These are phyloP conservation scores for Cephus pulcher DNA, from an alignment of 2,888 invertebrate species.

Conservation along the genomic window DNA sequence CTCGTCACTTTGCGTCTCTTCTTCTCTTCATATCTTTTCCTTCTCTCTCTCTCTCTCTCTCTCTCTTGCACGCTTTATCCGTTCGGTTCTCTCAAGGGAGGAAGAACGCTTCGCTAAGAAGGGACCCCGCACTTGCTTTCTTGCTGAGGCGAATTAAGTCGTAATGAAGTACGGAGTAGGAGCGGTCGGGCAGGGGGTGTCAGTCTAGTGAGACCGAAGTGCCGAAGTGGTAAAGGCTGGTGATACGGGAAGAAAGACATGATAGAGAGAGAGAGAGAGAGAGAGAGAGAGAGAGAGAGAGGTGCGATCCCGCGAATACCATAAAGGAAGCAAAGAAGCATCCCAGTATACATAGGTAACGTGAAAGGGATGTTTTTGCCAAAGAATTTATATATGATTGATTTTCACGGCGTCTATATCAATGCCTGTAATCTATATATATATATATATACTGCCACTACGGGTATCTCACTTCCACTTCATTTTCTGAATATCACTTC, in stretches of 20 bases:
- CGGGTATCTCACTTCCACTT: neutral
- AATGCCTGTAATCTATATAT: neutral
- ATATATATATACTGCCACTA: neutral
- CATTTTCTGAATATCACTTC: neutral
- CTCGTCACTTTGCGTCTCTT: conserved; percentile 18
- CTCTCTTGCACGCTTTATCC: conserved; percentile 2
- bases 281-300: neutral
- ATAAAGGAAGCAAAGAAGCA: too few relatives aligned
- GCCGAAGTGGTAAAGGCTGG: too few relatives aligned
- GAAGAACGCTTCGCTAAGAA: conserved; percentile 11
- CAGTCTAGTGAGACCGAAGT: too few relatives aligned
- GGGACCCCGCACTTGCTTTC: conserved; percentile 30
- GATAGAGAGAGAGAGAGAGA: conserved; percentile 9
- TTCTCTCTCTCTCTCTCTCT: conserved; percentile 13
- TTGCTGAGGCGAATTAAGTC: conserved; percentile 48
- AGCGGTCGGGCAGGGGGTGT: conserved; percentile 5
- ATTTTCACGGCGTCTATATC: neutral
- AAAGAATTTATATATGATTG: conserved; percentile 5
- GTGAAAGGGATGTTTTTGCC: conserved; percentile 5
- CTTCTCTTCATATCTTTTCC: conserved; percentile 10
- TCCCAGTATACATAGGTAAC: neutral
- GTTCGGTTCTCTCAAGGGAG: neutral
- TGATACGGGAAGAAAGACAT: neutral
- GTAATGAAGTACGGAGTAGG: conserved; percentile 44
- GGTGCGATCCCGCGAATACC: neutral